phyloP scores from a whole-genome alignment of 2,797 vertebrate species.

The Oreochromis grahami region DNA sequence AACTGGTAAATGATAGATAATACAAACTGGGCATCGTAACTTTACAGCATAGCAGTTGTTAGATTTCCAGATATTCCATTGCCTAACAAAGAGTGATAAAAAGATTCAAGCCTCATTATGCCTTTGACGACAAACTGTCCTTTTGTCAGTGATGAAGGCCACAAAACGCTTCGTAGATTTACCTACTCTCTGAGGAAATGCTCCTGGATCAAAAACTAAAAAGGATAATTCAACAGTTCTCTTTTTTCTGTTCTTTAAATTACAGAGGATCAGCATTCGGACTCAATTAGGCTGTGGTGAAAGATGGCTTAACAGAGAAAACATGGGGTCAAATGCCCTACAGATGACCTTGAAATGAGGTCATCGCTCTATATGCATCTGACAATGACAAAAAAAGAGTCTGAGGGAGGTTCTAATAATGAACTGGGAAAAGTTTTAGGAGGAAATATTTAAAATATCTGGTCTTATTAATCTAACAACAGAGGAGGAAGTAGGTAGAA shows the following conservation, averaged over 20 bases:
- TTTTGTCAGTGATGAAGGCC: conserved; percentile 36
- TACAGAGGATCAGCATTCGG: conserved; percentile 18
- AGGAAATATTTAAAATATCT: neutral
- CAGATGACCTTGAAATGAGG: conserved; percentile 30
- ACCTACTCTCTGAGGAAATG: conserved; percentile 36
- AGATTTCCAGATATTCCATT: neutral
- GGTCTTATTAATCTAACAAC: neutral
- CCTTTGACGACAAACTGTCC: conserved; percentile 27
- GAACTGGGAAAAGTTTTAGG: neutral
- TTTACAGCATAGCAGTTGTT: neutral
- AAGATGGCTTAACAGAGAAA: conserved; percentile 1
- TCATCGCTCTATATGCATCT: neutral
- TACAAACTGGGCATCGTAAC: neutral
- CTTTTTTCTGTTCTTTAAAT: conserved; percentile 22
- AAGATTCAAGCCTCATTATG: conserved; percentile 7
- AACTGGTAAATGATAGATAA: neutral
- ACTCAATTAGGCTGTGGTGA: conserved; percentile 15
- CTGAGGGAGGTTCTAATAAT: neutral
- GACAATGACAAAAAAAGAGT: neutral
- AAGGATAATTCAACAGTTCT: conserved; percentile 39
- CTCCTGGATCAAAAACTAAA: conserved; percentile 31
- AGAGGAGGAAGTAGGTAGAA: neutral
- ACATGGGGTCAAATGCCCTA: conserved; percentile 11
- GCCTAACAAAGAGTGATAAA: neutral
- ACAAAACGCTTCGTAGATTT: conserved; percentile 31